These are phyloP conservation scores for Clupea harengus DNA, from an alignment of 2,113 vertebrate genomes.

Conservation along the genomic window DNA sequence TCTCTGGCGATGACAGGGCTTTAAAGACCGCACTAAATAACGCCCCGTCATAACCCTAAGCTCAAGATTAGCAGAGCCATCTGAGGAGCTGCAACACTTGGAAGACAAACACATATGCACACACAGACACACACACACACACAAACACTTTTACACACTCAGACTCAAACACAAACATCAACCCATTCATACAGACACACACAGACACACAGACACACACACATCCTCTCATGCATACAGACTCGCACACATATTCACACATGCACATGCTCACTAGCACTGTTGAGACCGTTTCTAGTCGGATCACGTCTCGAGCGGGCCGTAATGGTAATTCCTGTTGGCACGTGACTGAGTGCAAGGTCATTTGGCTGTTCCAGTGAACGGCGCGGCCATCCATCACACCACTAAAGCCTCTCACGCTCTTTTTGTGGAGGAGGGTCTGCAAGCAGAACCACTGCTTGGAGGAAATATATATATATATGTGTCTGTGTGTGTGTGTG, in stretches of 20 bases:
- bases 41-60: neutral
- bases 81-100: neutral
- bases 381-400: slow-evolving; percentile 34
- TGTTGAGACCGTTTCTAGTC: neutral
- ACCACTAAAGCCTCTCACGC: neutral
- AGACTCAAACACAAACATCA: neutral
- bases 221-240: neutral
- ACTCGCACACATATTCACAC: neutral
- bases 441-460: neutral
- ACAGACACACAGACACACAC: slow-evolving; percentile 24
- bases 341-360: slow-evolving; percentile 28
- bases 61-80: slow-evolving; percentile 1
- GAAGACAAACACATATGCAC: neutral
- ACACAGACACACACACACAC: neutral
- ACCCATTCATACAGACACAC: neutral
- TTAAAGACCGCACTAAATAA: neutral
- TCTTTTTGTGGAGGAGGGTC: slow-evolving; percentile 14
- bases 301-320: neutral
- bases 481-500: slow-evolving; percentile 18
- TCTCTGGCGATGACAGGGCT: neutral
- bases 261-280: neutral
- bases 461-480: slow-evolving; percentile 12
- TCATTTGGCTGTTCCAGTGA: slow-evolving; percentile 20
- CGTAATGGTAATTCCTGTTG: neutral
- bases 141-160: neutral